phyloP scores from a whole-genome alignment of 2,888 invertebrate genomes.

The Muscina levida region DNA sequence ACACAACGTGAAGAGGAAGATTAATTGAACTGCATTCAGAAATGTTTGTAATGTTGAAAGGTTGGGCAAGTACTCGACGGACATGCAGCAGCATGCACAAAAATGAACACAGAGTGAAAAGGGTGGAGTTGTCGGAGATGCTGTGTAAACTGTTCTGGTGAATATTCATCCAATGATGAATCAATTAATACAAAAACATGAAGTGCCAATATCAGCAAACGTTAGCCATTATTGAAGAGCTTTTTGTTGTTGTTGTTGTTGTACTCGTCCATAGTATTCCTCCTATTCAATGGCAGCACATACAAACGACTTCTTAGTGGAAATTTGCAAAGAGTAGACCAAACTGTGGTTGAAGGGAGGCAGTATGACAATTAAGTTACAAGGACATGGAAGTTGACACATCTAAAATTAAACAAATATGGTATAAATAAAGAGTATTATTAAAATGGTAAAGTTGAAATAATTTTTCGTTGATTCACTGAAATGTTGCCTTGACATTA shows the following conservation, averaged over 20 bases:
- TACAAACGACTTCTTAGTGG: background rate
- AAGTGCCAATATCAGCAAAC: conserved; percentile 48
- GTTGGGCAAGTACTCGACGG: background rate
- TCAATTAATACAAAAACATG: conserved; percentile 50
- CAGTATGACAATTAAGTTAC: too few relatives aligned
- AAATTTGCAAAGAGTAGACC: too few relatives aligned
- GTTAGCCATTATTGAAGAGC: conserved; percentile 34
- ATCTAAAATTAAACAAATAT: too few relatives aligned
- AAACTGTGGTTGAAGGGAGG: too few relatives aligned
- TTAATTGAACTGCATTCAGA: background rate
- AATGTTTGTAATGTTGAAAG: background rate
- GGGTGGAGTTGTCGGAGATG: background rate
- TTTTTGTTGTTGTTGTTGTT: background rate
- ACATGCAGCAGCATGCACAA: too few relatives aligned
- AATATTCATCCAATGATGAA: conserved; percentile 48
- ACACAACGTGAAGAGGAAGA: background rate
- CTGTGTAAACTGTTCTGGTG: background rate
- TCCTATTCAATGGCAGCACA: background rate
- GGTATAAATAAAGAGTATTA: too few relatives aligned
- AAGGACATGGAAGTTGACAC: too few relatives aligned
- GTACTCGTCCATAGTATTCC: background rate
- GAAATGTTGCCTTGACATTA: too few relatives aligned
- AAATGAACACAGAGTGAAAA: too few relatives aligned
- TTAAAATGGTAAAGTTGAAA: too few relatives aligned
- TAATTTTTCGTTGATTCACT: too few relatives aligned